phyloP scores from a whole-genome alignment of 2,797 vertebrate species.

The Trachops cirrhosus region DNA sequence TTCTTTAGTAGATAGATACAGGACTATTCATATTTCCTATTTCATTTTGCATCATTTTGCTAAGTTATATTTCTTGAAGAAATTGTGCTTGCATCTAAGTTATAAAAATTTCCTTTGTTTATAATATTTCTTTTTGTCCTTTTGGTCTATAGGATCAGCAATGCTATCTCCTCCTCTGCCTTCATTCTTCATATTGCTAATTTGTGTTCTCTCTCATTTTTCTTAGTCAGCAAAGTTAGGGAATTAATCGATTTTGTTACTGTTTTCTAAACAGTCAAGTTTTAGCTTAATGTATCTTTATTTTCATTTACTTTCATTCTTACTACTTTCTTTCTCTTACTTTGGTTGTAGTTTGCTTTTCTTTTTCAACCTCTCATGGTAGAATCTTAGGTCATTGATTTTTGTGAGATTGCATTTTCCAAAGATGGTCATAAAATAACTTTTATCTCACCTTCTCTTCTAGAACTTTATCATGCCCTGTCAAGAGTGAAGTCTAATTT shows the following conservation, averaged over 20 bases:
- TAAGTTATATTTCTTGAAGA: background rate
- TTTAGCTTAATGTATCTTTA: background rate
- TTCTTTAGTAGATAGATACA: background rate
- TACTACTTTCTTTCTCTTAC: background rate
- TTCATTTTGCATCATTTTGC: conserved; percentile 1
- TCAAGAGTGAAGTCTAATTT: background rate
- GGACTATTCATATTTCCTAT: background rate
- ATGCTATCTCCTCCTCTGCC: background rate
- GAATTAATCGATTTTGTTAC: background rate
- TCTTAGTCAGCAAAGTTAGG: background rate
- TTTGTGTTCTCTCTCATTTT: background rate
- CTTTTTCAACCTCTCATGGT: background rate
- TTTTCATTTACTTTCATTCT: background rate
- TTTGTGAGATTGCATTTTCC: conserved; percentile 4
- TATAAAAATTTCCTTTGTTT: conserved; percentile 3
- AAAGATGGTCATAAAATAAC: background rate
- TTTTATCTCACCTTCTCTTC: background rate
- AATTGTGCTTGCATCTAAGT: background rate
- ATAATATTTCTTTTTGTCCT: background rate
- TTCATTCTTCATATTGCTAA: background rate
- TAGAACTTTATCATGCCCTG: background rate
- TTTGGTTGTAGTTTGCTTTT: background rate
- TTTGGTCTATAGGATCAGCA: background rate
- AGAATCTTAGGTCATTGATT: background rate
- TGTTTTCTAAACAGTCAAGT: background rate